Evolutionary conservation across 1,140 invertebrate genomes (phyloP), one percentile per base, ranked within the genome.

Genomic region (Halesus radiatus): DNA sequence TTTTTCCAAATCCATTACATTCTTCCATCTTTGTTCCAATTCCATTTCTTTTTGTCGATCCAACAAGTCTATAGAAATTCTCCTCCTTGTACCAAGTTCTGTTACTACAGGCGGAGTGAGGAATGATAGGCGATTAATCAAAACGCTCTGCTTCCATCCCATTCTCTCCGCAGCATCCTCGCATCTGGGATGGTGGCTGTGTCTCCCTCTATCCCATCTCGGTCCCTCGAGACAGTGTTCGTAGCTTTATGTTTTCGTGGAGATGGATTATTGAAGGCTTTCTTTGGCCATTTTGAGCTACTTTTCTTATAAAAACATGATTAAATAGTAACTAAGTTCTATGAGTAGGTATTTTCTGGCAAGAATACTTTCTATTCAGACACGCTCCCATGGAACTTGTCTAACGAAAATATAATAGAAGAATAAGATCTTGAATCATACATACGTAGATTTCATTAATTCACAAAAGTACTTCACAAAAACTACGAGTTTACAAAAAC

Each of bases 91-190:
- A 70, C 79, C 54, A 82, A 75, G 68, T 58, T 66, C 50, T 79
- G 78, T 52, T 76, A 18, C 78, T 62, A 62, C 76, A 62, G 58
- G 70, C 79, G 20, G 82, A 79, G 82, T 90, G 89, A 90, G 88
- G 87, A 89, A 90, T 90, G 87, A 86, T 88, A 86, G 81, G 84
- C 84, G 87, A 90, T 90, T 90, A 89, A 90, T 90, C 89, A 90
- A 90, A 90, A 89, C 88, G 89, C 87, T 53, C 6, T 68, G n/a
- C 20, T 26, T 23, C 60, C 45, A 23, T 74, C 76, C 60, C 10
- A 32, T 13, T 78, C 32, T 18, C 6, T 52, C 60, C 7, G 23
- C 52, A 50, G 18, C 32, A 22, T 66, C 37, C 37, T 0, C 37
- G 15, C 60, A 64, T 32, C 29, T 32, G 72, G 52, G 15, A 54